Conservation (phyloP, 2,888 invertebrate species). For the Serripes groenlandicus region DNA sequence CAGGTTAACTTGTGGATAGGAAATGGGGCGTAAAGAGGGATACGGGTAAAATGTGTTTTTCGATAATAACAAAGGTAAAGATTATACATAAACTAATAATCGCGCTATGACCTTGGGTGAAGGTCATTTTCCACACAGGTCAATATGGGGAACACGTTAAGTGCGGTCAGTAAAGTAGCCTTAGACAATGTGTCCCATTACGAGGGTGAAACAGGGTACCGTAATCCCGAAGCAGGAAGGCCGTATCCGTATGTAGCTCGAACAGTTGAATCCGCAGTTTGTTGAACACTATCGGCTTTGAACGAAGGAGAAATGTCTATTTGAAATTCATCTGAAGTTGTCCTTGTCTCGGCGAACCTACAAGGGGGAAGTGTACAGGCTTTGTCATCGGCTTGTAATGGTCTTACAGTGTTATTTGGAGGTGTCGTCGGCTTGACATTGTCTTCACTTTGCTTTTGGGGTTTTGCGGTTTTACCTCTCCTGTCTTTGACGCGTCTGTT, state of each 20-base stretch:
- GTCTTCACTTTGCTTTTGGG: neutral
- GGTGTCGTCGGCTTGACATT: neutral
- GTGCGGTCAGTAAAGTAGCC: neutral
- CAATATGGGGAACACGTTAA: slow-evolving; percentile 16
- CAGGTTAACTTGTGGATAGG: too few relatives aligned
- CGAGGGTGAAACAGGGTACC: slow-evolving; percentile 21
- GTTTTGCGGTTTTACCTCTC: slow-evolving; percentile 2
- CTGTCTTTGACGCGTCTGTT: slow-evolving; percentile 19
- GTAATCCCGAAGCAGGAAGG: too few relatives aligned
- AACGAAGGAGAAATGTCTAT: neutral
- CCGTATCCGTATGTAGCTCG: neutral
- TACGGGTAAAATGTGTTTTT: too few relatives aligned
- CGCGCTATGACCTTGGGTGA: neutral
- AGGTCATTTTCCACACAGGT: slow-evolving; percentile 11
- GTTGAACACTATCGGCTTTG: neutral
- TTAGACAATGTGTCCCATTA: slow-evolving; percentile 9
- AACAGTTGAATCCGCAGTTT: neutral
- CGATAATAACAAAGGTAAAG: too few relatives aligned
- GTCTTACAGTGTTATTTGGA: neutral
- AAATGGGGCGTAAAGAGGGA: too few relatives aligned
- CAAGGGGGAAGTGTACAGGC: neutral
- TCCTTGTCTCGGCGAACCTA: neutral
- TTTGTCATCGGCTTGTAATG: neutral
- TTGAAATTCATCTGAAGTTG: neutral
- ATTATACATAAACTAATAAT: too few relatives aligned